Evolutionary conservation across 2,888 invertebrate genomes (phyloP), one percentile per base, ranked within the genome.

Genomic region (Pomacea canaliculata): DNA sequence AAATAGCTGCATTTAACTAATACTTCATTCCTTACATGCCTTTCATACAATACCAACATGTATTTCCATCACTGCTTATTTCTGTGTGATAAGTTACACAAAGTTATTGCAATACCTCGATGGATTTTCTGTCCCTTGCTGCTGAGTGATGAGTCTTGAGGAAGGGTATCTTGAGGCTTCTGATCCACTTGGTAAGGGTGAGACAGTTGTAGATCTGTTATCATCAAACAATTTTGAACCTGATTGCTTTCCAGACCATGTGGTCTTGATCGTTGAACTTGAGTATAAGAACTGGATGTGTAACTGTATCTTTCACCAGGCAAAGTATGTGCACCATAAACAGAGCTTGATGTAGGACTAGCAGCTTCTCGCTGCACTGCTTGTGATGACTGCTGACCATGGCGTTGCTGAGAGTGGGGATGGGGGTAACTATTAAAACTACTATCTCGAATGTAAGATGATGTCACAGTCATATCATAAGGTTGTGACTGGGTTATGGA

Each of bases 381-480:
- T 27, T 70, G 70, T 5, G 18, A 46, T 27, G 51, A 56, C 8
- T 59, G 71, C 10, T 60, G 71, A 19, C 46, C 46, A 49, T 71
- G 46, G 0, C 63, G 63, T 7, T 71, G 63, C 65, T 65, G 66
- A 37, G 46, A 19, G 18, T 51, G 72, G 12, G 72, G 65, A 7
- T 63, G 72, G 1, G 72, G 63, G 65, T 51, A 46, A n/a, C 72
- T 72, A 65, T 65, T 72, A 63, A 65, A 72, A 37, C 72, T 72
- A 51, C 51, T 56, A 16, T 56, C 51, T 56, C 51, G 12, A 2
- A 1, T 56, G 8, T 56, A 56, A 16, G 51, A 56, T 56, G 51
- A 56, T 16, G 16, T 56, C 2, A 56, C 51, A 56, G 12, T 56
- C 51, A 56, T 56, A 56, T 56, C 51, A 56, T 56, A 56, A 10